Percentiles rank a stretch among this genome's conserved stretches.
Evolutionary conservation across 2,888 invertebrate species (phyloP).

Genomic region (Chirona hameri): DNA sequence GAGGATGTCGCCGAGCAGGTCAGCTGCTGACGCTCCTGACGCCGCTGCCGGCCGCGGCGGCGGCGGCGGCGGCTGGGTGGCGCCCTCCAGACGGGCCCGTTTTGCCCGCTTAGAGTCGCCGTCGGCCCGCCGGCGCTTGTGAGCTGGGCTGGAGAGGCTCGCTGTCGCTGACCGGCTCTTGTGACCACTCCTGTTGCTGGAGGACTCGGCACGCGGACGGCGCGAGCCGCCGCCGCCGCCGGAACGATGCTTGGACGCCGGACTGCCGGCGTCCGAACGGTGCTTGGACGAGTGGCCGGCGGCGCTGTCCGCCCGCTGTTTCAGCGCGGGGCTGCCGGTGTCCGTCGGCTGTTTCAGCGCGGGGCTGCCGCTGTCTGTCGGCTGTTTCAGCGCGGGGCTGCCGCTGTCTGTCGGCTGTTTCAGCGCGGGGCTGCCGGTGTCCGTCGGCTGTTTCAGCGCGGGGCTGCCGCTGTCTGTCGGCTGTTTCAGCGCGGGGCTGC

Average conservation of each 20-base stretch:
- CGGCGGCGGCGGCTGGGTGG: background rate
- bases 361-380: background rate
- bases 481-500: background rate
- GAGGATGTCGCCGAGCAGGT: constrained; percentile 10
- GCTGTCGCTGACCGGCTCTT: background rate
- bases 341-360: background rate
- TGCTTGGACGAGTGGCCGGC: no score
- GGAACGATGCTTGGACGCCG: background rate
- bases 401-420: background rate
- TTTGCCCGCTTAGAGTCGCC: background rate
- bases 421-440: background rate
- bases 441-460: background rate
- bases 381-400: background rate
- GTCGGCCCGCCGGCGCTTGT: background rate
- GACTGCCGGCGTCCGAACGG: background rate
- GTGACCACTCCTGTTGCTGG: no score
- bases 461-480: background rate
- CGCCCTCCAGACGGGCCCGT: background rate
- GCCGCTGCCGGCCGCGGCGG: background rate
- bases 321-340: background rate
- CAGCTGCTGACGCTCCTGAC: background rate
- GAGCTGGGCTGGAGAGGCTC: background rate
- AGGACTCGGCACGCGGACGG: background rate
- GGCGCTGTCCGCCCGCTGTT: no score
- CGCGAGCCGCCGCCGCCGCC: background rate